Evolutionary conservation across 2,113 vertebrate species (phyloP).

Genomic region (Oreochromis spilurus): DNA sequence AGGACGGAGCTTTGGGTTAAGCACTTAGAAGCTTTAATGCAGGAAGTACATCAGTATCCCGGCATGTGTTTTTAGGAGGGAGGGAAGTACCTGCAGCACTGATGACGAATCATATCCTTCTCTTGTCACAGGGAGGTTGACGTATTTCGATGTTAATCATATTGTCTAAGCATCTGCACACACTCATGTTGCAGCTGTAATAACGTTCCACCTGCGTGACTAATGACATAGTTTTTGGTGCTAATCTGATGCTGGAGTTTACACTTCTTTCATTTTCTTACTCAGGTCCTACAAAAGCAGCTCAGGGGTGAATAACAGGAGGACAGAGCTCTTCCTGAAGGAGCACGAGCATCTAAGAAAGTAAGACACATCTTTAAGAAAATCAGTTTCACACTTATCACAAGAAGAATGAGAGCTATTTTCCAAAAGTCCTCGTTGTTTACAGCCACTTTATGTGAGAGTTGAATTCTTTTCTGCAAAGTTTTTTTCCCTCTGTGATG

Average conservation of each 20-base stretch:
- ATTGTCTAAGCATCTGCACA: not conserved
- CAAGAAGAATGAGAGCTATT: not conserved
- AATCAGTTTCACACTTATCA: not conserved
- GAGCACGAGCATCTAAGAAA: slow-evolving; percentile 87
- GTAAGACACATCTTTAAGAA: slow-evolving; percentile 61
- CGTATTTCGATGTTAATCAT: not conserved
- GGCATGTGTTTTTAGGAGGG: slow-evolving; percentile 21
- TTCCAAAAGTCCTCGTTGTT: not conserved
- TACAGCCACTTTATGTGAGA: not conserved
- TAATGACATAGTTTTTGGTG: not conserved
- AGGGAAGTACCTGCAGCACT: not conserved
- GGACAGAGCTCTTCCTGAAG: slow-evolving; percentile 87
- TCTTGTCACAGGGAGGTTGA: not conserved
- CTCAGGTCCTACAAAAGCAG: slow-evolving; percentile 83
- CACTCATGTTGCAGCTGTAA: not conserved
- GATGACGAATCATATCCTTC: not conserved
- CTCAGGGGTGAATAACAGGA: slow-evolving; percentile 87
- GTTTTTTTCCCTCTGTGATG: not conserved
- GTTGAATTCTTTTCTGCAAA: not conserved
- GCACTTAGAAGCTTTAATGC: slow-evolving; percentile 57
- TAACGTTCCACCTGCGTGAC: not conserved
- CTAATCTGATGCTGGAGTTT: not conserved
- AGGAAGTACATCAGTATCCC: slow-evolving; percentile 56
- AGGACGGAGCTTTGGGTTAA: slow-evolving; percentile 15
- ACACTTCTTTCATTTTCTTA: not conserved